Conservation (phyloP, 2,797 vertebrate species). For the Lerista edwardsae region DNA sequence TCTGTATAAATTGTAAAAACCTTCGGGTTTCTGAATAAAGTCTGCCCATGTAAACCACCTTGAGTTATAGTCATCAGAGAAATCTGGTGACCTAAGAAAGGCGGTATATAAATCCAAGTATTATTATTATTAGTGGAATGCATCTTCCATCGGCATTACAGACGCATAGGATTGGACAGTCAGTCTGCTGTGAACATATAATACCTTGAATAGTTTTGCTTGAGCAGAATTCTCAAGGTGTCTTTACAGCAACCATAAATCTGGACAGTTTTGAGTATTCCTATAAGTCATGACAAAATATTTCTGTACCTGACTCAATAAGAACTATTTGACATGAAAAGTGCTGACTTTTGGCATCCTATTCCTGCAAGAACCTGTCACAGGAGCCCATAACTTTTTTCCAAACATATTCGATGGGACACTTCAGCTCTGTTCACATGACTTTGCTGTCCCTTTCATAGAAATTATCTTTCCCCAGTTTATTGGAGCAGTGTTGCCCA, state of each 20-base stretch:
- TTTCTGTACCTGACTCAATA: neutral
- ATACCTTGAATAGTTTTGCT: neutral
- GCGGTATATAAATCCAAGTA: no score
- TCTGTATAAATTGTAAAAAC: no score
- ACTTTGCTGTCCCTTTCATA: neutral
- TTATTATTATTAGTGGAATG: no score
- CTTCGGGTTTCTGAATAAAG: no score
- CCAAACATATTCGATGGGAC: neutral
- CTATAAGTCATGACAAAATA: slow-evolving; percentile 2
- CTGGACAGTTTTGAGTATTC: neutral
- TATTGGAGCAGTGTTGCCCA: neutral
- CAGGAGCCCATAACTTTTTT: neutral
- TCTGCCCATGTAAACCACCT: no score
- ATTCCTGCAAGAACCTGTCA: neutral
- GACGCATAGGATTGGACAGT: no score
- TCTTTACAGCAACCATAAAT: neutral
- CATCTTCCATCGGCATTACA: no score
- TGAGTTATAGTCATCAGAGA: no score
- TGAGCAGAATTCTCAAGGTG: neutral
- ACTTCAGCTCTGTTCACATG: neutral
- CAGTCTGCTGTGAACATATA: neutral
- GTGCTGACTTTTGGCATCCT: neutral
- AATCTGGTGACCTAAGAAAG: no score
- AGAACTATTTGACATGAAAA: slow-evolving; percentile 5
- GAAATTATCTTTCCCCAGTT: neutral